Percentiles rank a stretch among this genome's conserved stretches.
These are phyloP conservation scores for Hemibagrus wyckioides DNA, from an alignment of 2,113 vertebrate genomes.

Conservation along the genomic window DNA sequence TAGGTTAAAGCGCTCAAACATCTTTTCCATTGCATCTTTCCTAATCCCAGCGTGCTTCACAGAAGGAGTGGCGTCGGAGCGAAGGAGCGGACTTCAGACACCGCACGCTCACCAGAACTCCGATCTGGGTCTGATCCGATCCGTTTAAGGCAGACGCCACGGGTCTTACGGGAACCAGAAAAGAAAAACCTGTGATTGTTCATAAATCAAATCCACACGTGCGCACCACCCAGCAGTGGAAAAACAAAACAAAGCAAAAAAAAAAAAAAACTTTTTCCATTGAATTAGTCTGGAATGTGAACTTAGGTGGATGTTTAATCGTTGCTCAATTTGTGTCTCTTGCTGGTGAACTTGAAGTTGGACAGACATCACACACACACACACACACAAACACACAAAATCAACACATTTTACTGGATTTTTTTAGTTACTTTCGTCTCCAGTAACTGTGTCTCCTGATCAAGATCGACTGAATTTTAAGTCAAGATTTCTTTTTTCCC, in stretches of 20 bases:
- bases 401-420: not conserved
- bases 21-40: not conserved
- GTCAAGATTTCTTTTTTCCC: not conserved
- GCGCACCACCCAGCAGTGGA: constrained; percentile 36
- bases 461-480: not conserved
- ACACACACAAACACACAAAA: not conserved
- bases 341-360: not conserved
- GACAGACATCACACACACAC: not conserved
- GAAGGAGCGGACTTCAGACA: not conserved
- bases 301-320: not conserved
- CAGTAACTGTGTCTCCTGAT: not conserved
- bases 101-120: constrained; percentile 30
- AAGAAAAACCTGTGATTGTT: not conserved
- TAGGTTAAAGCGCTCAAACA: not conserved
- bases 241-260: not conserved
- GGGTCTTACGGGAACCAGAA: not conserved
- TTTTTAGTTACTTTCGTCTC: not conserved
- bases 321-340: not conserved
- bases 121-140: constrained; percentile 1
- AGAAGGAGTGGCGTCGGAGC: not conserved
- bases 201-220: constrained; percentile 44
- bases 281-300: constrained; percentile 23
- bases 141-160: not conserved
- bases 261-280: not conserved
- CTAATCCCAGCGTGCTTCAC: not conserved